Conservation (phyloP, 2,888 invertebrate species). For the Sympetrum striolatum region DNA sequence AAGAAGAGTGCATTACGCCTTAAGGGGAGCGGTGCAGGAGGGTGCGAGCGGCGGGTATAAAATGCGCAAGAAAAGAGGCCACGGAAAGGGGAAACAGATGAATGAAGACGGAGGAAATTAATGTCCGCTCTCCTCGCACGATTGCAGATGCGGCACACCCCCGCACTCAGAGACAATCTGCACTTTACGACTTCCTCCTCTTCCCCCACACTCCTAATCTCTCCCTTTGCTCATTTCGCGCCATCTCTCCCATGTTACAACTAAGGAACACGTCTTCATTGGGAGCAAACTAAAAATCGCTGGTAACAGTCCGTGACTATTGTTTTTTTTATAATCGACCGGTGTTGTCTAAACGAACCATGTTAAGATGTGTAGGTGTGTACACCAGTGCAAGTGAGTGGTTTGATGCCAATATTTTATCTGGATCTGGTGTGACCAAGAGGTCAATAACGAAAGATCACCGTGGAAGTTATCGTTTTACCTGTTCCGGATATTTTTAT, state of each 20-base stretch:
- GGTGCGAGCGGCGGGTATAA: neutral
- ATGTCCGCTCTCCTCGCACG: neutral
- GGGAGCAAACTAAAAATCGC: too few species aligned
- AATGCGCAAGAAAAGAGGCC: neutral
- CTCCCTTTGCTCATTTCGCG: neutral
- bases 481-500: too few species aligned
- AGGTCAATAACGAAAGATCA: too few species aligned
- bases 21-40: neutral
- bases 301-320: too few species aligned
- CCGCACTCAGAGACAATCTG: neutral
- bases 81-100: neutral
- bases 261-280: too few species aligned
- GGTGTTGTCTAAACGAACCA: too few species aligned
- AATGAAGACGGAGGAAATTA: neutral
- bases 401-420: too few species aligned
- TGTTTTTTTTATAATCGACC: too few species aligned
- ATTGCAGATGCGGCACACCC: neutral
- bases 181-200: slow-evolving; percentile 34
- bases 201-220: neutral
- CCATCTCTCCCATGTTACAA: neutral
- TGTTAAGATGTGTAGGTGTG: too few species aligned
- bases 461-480: too few species aligned
- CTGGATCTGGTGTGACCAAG: too few species aligned
- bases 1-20: neutral
- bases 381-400: too few species aligned